A percentile compares a stretch with the other conserved stretches of the same genome.
phyloP scores from a whole-genome alignment of 1,140 invertebrate genomes.

The Drosophila persimilis region DNA sequence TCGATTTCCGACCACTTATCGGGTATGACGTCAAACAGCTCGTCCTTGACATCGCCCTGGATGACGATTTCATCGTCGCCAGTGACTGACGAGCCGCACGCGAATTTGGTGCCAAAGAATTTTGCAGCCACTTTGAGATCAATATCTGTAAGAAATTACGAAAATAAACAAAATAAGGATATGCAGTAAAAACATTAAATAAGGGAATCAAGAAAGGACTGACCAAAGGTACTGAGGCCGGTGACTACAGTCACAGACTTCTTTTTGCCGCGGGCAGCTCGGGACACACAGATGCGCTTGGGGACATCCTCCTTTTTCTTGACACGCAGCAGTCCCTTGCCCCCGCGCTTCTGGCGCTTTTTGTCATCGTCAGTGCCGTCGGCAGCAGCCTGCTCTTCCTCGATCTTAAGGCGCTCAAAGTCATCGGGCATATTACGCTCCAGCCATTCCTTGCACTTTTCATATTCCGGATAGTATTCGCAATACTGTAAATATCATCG shows the following conservation, averaged over 20 bases:
- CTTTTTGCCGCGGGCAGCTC: slow-evolving; percentile 98
- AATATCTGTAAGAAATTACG: slow-evolving; percentile 88
- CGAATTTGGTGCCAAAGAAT: slow-evolving; percentile 98
- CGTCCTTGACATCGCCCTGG: slow-evolving; percentile 99
- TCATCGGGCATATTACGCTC: slow-evolving; percentile 96
- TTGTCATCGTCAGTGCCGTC: slow-evolving; percentile 92
- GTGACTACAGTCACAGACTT: slow-evolving; percentile 98
- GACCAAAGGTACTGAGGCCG: slow-evolving; percentile 94
- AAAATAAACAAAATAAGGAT: too few relatives aligned
- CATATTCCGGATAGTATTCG: slow-evolving; percentile 98
- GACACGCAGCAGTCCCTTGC: slow-evolving; percentile 93
- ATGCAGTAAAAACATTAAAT: too few relatives aligned
- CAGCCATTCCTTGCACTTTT: slow-evolving; percentile 98
- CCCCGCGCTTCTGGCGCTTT: slow-evolving; percentile 94
- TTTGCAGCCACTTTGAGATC: slow-evolving; percentile 99
- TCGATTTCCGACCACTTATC: slow-evolving; percentile 94
- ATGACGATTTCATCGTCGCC: slow-evolving; percentile 99
- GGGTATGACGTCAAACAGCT: slow-evolving; percentile 97
- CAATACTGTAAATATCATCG: slow-evolving; percentile 89
- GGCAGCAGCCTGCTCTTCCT: slow-evolving; percentile 85
- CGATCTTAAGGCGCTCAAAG: slow-evolving; percentile 91
- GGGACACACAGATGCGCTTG: slow-evolving; percentile 94
- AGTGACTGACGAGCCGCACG: slow-evolving; percentile 98
- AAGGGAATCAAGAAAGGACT: background rate
- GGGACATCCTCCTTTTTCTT: slow-evolving; percentile 94